Percentiles rank a stretch among this genome's conserved stretches.
phyloP scores from a whole-genome alignment of 2,888 invertebrate genomes.

The Cryptus viduatorius region DNA sequence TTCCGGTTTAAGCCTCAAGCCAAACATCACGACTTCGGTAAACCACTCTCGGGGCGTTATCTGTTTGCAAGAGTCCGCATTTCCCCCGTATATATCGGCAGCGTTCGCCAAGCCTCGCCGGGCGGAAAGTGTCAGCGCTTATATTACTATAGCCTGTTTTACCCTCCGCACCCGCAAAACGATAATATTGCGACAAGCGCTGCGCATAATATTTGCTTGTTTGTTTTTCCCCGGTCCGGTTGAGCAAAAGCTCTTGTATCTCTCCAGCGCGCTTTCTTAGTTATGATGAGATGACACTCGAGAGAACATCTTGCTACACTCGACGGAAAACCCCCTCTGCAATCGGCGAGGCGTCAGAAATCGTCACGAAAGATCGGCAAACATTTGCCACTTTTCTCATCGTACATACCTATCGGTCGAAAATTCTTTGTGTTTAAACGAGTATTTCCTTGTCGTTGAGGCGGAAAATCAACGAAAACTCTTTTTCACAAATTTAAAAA shows the following conservation, averaged over 20 bases:
- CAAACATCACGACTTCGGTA: conserved; percentile 77
- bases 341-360: conserved; percentile 50
- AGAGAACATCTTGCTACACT: conserved; percentile 20
- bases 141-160: conserved; percentile 35
- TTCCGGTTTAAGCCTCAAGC: conserved; percentile 73
- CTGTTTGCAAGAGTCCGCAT: conserved; percentile 74
- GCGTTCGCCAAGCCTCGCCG: conserved; percentile 23
- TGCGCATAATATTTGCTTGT: conserved; percentile 77
- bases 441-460: neutral
- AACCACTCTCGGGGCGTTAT: conserved; percentile 77
- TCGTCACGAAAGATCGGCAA: conserved; percentile 66
- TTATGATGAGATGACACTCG: conserved; percentile 27
- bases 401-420: neutral
- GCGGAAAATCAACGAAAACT: neutral
- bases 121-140: conserved; percentile 46
- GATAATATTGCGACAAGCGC: conserved; percentile 79
- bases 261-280: conserved; percentile 39
- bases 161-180: conserved; percentile 62
- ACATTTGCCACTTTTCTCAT: conserved; percentile 48
- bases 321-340: conserved; percentile 9
- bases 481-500: neutral
- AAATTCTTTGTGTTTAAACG: neutral
- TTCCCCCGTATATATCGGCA: conserved; percentile 22
- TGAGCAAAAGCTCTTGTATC: conserved; percentile 18
- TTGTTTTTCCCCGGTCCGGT: conserved; percentile 66